Percentiles rank a stretch among this genome's conserved stretches.
Conservation (phyloP, 2,797 vertebrate species). For the Brachyrhaphis roseni region DNA sequence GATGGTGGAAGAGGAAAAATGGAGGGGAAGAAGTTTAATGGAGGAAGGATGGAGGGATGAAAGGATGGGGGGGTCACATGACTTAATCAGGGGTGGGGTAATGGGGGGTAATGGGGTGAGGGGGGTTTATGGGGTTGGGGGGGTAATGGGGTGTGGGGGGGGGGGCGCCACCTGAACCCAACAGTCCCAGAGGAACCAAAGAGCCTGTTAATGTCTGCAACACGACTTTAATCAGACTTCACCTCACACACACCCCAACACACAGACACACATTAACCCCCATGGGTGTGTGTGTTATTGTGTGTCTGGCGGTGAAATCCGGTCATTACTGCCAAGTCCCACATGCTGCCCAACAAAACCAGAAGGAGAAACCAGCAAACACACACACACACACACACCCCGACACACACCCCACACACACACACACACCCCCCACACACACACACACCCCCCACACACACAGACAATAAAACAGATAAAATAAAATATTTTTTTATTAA, state of each 20-base stretch:
- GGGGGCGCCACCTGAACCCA: slow-evolving; percentile 87
- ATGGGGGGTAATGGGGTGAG: too few species aligned
- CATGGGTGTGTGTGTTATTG: too few species aligned
- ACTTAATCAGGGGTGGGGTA: slow-evolving; percentile 61
- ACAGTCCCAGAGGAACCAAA: slow-evolving; percentile 70
- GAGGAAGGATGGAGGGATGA: slow-evolving; percentile 32
- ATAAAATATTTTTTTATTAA: too few species aligned
- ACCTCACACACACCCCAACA: slow-evolving; percentile 16
- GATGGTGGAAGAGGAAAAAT: background rate
- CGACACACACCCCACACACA: too few species aligned
- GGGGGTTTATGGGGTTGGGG: too few species aligned
- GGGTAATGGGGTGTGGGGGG: too few species aligned
- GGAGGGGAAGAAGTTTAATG: slow-evolving; percentile 22
- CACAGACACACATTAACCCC: background rate
- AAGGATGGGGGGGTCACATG: slow-evolving; percentile 66
- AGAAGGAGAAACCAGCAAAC: slow-evolving; percentile 51
- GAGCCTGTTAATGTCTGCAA: slow-evolving; percentile 96
- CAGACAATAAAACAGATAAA: too few species aligned
- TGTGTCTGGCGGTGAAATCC: slow-evolving; percentile 79
- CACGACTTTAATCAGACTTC: slow-evolving; percentile 97
- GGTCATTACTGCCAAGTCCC: slow-evolving; percentile 92
- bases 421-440: too few species aligned
- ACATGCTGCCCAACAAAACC: slow-evolving; percentile 84
- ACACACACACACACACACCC: background rate
- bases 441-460: too few species aligned